These are phyloP conservation scores for Chirona hameri DNA, from an alignment of 2,888 invertebrate species.

Conservation along the genomic window DNA sequence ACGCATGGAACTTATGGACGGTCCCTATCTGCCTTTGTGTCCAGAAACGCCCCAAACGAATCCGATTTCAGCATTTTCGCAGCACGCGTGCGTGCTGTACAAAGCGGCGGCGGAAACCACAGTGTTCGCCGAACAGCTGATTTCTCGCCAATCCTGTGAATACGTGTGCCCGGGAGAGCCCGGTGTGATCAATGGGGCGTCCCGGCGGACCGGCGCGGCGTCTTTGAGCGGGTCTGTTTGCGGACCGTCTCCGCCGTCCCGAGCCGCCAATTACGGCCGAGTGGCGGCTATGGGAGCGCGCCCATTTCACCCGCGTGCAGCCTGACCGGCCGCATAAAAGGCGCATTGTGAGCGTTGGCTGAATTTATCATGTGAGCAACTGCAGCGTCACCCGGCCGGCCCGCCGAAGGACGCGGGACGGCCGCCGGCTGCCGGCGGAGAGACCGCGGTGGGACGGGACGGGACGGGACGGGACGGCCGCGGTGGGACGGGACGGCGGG, in stretches of 20 bases:
- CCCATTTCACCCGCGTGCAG: neutral
- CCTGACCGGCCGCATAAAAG: slow-evolving; percentile 25
- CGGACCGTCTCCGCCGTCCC: neutral
- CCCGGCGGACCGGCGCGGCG: neutral
- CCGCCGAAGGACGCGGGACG: neutral
- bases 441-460: neutral
- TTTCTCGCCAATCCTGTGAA: neutral
- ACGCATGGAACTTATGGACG: neutral
- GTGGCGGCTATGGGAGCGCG: neutral
- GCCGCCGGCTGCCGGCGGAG: neutral
- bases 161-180: neutral
- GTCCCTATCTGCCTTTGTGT: neutral
- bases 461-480: too few relatives aligned
- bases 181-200: neutral
- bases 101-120: neutral
- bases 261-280: neutral
- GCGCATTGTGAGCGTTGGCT: neutral
- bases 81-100: neutral
- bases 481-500: too few relatives aligned
- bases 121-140: neutral
- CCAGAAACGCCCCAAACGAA: slow-evolving; percentile 3
- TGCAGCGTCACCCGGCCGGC: neutral
- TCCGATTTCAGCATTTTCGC: neutral
- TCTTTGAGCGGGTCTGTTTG: neutral
- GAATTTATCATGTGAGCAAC: slow-evolving; percentile 12